Evolutionary conservation across 2,888 invertebrate genomes (phyloP), one percentile per base, ranked within the genome.

Genomic region (Lepeophtheirus nordmannii): DNA sequence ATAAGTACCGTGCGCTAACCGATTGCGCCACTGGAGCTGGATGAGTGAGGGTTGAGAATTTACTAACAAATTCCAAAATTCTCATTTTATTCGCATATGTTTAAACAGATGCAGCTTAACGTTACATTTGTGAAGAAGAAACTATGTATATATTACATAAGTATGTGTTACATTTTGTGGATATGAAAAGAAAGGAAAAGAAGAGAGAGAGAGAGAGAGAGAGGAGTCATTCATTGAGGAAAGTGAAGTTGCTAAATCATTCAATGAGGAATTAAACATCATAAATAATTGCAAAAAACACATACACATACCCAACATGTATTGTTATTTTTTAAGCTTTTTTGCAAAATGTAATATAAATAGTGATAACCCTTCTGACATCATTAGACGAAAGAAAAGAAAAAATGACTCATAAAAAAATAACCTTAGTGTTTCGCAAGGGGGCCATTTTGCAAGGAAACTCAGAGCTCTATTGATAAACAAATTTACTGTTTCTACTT

Each of bases 1-100:
- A 46, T 46, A 46, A 46, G 53, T 46, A 46, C 53, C 53, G 53
- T 46, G 53, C 53, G 53, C 53, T 46, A 46, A 46, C 53, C 53
- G 8, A 46, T 46, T 46, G 53, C 53, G 53, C 53, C 53, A 46
- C 53, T 46, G 53, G 53, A 46, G 53, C 53, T 46, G n/a, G 53
- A 46, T 46, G 53, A 5, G 1, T 30, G 8, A 5, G 8, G 8
- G 53, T 5, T 3, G 17, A 46, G 53, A 17, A 46, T 5, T 30
- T 5, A 30, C 2, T 5, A 5, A 46, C 2, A 46, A 46, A 8
- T 17, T 46, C 2, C 1, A n/a, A 17, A 5, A 3, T 46, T n/a
- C 8, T 46, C 8, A n/a, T 17, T 46, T 17, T 46, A 2, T 46
- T 46, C 17, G 8, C 14, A 46, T 46, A 2, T 46, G 17, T 46